A percentile compares a stretch with the other conserved stretches of the same genome.
These are phyloP conservation scores for Nesidiocoris tenuis DNA, from an alignment of 2,888 invertebrate species.

Conservation along the genomic window DNA sequence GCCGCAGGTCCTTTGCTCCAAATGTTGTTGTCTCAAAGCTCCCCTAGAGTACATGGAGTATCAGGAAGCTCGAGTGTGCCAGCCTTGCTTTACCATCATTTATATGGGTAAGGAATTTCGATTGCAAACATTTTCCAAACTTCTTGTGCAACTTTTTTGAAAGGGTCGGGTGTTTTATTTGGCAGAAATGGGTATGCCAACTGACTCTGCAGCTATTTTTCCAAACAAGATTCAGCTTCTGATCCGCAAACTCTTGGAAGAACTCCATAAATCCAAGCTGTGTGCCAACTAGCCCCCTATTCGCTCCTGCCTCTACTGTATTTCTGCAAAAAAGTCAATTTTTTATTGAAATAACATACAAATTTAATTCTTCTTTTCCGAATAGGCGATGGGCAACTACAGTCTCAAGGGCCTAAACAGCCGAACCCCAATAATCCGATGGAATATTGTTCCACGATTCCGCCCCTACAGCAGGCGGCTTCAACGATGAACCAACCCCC, in stretches of 20 bases:
- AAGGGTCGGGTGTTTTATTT: too few relatives aligned
- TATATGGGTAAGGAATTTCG: slow-evolving; percentile 55
- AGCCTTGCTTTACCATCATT: slow-evolving; percentile 66
- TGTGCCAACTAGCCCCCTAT: too few relatives aligned
- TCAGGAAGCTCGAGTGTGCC: slow-evolving; percentile 76
- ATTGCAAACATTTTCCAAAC: background rate
- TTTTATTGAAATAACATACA: background rate
- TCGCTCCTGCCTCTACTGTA: too few relatives aligned
- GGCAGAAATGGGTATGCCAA: too few relatives aligned
- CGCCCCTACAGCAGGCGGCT: slow-evolving; percentile 72
- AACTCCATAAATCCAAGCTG: too few relatives aligned
- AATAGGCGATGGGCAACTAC: slow-evolving; percentile 20
- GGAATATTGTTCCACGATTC: slow-evolving; percentile 82
- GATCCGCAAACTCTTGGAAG: too few relatives aligned
- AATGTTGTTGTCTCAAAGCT: slow-evolving; percentile 72
- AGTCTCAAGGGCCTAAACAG: slow-evolving; percentile 47
- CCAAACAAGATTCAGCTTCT: too few relatives aligned
- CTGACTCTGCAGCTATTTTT: too few relatives aligned
- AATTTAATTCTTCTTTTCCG: background rate
- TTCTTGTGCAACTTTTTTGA: too few relatives aligned
- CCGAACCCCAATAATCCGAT: slow-evolving; percentile 82
- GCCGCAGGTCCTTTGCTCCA: slow-evolving; percentile 74
- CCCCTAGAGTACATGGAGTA: slow-evolving; percentile 70
- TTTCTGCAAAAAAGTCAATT: background rate
- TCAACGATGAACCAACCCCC: slow-evolving; percentile 55